Evolutionary conservation across 2,113 vertebrate species (phyloP).

Genomic region (Cisticola juncidis): DNA sequence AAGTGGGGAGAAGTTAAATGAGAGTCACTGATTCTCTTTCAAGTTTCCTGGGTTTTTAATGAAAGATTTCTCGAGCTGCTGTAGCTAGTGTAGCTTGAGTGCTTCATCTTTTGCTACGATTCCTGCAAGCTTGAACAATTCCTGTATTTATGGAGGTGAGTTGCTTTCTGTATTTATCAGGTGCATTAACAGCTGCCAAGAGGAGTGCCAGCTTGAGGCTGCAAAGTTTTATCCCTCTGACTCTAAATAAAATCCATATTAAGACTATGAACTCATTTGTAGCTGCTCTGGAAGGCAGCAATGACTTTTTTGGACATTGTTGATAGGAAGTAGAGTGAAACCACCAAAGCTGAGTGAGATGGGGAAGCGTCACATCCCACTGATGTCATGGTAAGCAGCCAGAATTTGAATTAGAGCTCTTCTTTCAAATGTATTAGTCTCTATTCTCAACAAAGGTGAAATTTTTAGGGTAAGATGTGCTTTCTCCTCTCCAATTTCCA

Average conservation of each 20-base stretch:
- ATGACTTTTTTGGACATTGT: background rate
- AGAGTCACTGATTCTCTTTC: background rate
- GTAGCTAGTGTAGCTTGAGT: background rate
- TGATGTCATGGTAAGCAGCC: background rate
- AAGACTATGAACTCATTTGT: background rate
- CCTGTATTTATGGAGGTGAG: background rate
- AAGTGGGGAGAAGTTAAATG: slow-evolving; percentile 7
- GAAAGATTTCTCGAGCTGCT: background rate
- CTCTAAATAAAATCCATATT: background rate
- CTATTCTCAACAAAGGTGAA: background rate
- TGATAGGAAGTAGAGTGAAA: background rate
- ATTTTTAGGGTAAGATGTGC: background rate
- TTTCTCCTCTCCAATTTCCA: background rate
- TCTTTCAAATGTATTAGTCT: background rate
- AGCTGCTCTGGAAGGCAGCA: background rate
- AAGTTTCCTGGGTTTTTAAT: background rate
- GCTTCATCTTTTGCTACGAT: background rate
- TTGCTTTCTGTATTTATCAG: background rate
- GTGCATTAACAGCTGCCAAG: background rate
- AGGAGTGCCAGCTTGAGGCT: background rate
- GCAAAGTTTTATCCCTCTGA: background rate
- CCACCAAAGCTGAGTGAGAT: background rate
- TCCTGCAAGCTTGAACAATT: background rate
- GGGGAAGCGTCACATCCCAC: background rate
- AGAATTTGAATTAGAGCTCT: background rate